A percentile compares a stretch with the other conserved stretches of the same genome.
These are phyloP conservation scores for Caenorhabditis doughertyi DNA, from an alignment of 2,888 invertebrate genomes.

Conservation along the genomic window DNA sequence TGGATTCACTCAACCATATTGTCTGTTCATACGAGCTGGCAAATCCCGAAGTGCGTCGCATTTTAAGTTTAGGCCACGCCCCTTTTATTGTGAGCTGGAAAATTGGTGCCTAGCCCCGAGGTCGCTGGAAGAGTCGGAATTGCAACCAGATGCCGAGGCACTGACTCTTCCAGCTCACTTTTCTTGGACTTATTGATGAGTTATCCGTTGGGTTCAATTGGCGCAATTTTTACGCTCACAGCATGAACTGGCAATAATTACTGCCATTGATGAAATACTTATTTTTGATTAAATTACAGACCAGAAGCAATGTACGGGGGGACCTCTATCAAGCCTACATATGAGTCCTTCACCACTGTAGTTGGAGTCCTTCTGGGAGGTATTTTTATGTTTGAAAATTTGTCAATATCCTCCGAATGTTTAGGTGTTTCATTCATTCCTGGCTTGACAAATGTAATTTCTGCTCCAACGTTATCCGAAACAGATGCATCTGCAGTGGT, in stretches of 20 bases:
- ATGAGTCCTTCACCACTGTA: slow-evolving; percentile 4
- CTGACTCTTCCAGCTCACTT: no score
- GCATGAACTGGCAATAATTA: no score
- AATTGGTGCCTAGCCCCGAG: no score
- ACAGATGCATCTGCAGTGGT: slow-evolving; percentile 22
- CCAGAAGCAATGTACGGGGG: neutral
- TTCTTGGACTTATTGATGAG: no score
- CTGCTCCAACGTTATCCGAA: neutral
- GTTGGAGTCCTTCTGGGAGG: slow-evolving; percentile 9
- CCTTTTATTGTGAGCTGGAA: no score
- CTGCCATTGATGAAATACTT: neutral
- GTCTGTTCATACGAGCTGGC: no score
- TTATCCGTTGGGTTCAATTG: no score
- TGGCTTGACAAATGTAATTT: slow-evolving; percentile 1
- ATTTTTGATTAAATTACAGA: neutral
- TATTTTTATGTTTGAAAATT: neutral
- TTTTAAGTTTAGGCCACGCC: no score
- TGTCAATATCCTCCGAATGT: neutral
- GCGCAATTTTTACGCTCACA: no score
- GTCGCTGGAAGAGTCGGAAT: no score
- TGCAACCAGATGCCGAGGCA: no score
- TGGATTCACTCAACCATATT: neutral
- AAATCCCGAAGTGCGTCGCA: no score
- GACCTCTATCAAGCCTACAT: slow-evolving; percentile 1
- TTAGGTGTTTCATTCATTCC: slow-evolving; percentile 15